Evolutionary conservation across 2,888 invertebrate genomes (phyloP).

Genomic region (Margaritifera margaritifera): DNA sequence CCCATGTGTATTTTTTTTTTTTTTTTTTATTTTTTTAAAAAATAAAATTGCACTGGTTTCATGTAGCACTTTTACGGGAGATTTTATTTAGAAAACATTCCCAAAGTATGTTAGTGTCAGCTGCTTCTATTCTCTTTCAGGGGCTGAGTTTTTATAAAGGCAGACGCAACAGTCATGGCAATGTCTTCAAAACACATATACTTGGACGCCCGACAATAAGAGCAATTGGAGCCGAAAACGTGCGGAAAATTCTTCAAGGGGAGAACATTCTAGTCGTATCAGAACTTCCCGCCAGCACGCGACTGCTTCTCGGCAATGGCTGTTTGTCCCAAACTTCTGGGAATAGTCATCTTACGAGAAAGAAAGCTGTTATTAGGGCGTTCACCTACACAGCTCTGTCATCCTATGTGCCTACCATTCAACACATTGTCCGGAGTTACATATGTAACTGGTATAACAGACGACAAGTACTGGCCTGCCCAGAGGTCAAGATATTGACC

Average conservation of each 20-base stretch:
- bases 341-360: slow-evolving; percentile 46
- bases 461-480: slow-evolving; percentile 49
- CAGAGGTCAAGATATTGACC: slow-evolving; percentile 57
- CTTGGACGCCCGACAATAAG: slow-evolving; percentile 66
- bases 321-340: slow-evolving; percentile 56
- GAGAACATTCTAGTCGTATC: slow-evolving; percentile 64
- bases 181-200: slow-evolving; percentile 68
- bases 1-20: no score
- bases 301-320: slow-evolving; percentile 62
- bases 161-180: slow-evolving; percentile 51
- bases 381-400: slow-evolving; percentile 56
- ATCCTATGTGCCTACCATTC: slow-evolving; percentile 46
- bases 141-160: slow-evolving; percentile 48
- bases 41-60: no score
- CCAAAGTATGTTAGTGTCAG: neutral
- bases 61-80: no score
- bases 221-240: slow-evolving; percentile 60
- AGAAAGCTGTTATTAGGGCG: slow-evolving; percentile 57
- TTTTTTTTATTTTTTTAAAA: no score
- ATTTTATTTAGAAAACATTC: no score
- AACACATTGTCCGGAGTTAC: slow-evolving; percentile 37
- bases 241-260: slow-evolving; percentile 57
- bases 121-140: slow-evolving; percentile 30
- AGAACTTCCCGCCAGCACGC: slow-evolving; percentile 64
- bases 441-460: slow-evolving; percentile 52